These are phyloP conservation scores for Thumatha senex DNA, from an alignment of 2,888 invertebrate genomes.

Conservation along the genomic window DNA sequence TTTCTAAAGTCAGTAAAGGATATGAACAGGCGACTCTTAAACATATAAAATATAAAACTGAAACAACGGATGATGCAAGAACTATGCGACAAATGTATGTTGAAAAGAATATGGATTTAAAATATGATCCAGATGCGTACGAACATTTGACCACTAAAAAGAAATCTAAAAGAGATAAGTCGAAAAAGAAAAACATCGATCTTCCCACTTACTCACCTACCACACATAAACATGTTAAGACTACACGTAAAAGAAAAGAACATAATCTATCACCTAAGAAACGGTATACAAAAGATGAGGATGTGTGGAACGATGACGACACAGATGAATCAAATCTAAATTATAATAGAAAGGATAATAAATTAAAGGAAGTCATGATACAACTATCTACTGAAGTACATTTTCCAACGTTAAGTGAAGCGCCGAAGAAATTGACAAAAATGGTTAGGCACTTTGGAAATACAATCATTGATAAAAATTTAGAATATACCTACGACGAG, in stretches of 20 bases:
- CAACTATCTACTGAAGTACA: not conserved
- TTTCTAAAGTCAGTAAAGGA: not conserved
- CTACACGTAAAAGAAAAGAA: not conserved
- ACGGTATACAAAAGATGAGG: too few species aligned
- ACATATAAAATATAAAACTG: not conserved
- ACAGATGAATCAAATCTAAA: not conserved
- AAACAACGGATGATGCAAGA: not conserved
- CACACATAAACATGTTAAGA: not conserved
- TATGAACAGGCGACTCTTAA: not conserved
- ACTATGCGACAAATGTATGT: constrained; percentile 7
- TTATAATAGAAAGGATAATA: not conserved
- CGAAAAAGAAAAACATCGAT: not conserved
- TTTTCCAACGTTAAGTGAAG: not conserved
- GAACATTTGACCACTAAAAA: not conserved
- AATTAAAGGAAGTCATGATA: not conserved
- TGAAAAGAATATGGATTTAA: constrained; percentile 8
- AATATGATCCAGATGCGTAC: constrained; percentile 1
- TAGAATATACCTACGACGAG: not conserved
- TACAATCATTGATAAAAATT: not conserved
- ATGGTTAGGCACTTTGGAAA: not conserved
- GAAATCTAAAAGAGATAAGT: not conserved
- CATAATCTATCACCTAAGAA: too few species aligned
- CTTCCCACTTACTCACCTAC: not conserved
- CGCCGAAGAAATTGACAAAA: not conserved
- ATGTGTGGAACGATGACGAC: not conserved